Conservation (phyloP, 2,888 invertebrate genomes). For the Cecidostiba fungosa region DNA sequence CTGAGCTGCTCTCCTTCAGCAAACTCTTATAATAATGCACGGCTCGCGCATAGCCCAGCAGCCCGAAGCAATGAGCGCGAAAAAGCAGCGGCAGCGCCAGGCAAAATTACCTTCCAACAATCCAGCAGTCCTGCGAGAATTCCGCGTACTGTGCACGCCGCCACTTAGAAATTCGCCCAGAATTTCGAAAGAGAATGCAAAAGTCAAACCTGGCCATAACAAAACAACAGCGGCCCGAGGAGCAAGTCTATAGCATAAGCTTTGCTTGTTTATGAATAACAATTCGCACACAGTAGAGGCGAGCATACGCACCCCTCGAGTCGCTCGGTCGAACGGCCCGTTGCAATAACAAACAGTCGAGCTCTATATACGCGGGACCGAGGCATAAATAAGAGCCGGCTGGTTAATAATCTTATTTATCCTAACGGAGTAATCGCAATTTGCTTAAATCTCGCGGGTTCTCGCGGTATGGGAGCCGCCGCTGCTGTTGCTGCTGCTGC, state of each 20-base stretch:
- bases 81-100: constrained; percentile 14
- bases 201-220: neutral
- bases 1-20: neutral
- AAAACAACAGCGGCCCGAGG: neutral
- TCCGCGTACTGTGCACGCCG: neutral
- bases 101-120: constrained; percentile 1
- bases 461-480: constrained; percentile 47
- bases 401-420: constrained; percentile 76
- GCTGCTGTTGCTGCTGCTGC: neutral
- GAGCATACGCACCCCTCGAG: neutral
- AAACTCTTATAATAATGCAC: constrained; percentile 37
- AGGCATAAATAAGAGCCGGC: constrained; percentile 72
- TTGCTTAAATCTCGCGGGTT: constrained; percentile 75
- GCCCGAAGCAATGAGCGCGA: constrained; percentile 32
- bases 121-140: constrained; percentile 36
- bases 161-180: constrained; percentile 42
- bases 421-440: constrained; percentile 76
- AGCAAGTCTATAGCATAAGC: neutral
- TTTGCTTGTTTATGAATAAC: constrained; percentile 56
- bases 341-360: constrained; percentile 30
- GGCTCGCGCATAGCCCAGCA: neutral
- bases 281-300: constrained; percentile 39
- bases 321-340: constrained; percentile 5
- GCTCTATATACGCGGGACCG: constrained; percentile 2
- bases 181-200: neutral